Percentiles rank a stretch among this genome's conserved stretches.
phyloP scores from a whole-genome alignment of 2,113 vertebrate species.

The Bos indicus region DNA sequence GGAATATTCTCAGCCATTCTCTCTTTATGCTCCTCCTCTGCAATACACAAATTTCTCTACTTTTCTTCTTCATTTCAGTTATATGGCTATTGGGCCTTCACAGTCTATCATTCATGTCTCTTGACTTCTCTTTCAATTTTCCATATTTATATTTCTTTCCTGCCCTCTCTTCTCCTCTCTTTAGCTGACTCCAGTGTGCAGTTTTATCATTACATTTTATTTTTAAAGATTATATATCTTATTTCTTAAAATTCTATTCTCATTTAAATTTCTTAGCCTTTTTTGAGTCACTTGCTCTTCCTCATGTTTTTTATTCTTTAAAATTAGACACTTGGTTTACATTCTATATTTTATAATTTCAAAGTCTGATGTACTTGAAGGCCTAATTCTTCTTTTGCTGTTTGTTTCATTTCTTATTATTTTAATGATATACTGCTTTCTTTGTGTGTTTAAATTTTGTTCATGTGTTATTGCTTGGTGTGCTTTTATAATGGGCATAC shows the following conservation, averaged over 20 bases:
- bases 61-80: background rate
- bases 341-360: background rate
- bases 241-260: background rate
- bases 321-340: background rate
- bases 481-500: background rate
- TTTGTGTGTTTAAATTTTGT: background rate
- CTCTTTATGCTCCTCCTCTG: background rate
- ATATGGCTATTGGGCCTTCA: background rate
- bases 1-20: background rate
- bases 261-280: background rate
- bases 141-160: background rate
- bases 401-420: background rate
- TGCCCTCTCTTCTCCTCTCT: background rate
- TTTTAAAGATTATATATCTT: background rate
- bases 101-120: background rate
- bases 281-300: background rate
- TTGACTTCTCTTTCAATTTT: background rate
- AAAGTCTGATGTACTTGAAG: background rate
- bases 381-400: background rate
- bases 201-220: background rate
- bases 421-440: background rate
- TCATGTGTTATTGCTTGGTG: background rate
- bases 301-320: background rate
- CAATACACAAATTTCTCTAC: background rate
- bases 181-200: background rate